Evolutionary conservation across 2,113 vertebrate species (phyloP).

Genomic region (Petrocephalus zakoni): DNA sequence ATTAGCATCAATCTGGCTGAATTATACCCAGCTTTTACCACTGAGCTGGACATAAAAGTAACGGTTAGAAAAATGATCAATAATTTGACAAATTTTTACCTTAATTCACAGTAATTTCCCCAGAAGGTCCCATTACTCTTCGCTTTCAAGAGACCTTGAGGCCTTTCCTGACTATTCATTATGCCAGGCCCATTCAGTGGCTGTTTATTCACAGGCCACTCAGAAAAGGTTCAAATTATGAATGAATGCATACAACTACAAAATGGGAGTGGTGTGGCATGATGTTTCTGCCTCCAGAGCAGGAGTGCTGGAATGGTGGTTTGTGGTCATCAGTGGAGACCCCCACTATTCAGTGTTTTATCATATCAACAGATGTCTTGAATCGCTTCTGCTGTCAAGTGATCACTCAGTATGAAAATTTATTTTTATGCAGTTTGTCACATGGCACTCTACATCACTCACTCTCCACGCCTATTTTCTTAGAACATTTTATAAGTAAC

Average conservation of each 20-base stretch:
- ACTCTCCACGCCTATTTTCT: neutral
- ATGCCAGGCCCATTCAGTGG: neutral
- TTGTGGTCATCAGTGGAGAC: neutral
- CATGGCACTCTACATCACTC: neutral
- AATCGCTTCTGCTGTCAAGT: neutral
- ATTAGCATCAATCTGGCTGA: neutral
- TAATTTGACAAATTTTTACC: neutral
- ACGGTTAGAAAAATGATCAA: neutral
- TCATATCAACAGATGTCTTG: neutral
- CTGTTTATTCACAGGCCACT: neutral
- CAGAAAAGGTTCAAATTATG: neutral
- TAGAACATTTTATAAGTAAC: neutral
- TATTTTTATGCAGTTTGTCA: neutral
- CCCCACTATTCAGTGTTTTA: neutral
- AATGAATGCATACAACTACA: slow-evolving; percentile 2
- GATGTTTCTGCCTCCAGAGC: neutral
- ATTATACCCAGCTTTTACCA: neutral
- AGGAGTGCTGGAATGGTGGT: neutral
- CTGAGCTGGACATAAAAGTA: neutral
- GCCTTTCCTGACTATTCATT: neutral
- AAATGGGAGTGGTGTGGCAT: neutral
- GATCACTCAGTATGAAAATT: neutral
- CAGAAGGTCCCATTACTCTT: neutral
- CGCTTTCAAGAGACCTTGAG: neutral
- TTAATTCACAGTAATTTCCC: neutral